These are phyloP conservation scores for Platycercus adscitus DNA, from an alignment of 2,113 vertebrate genomes.

Conservation along the genomic window DNA sequence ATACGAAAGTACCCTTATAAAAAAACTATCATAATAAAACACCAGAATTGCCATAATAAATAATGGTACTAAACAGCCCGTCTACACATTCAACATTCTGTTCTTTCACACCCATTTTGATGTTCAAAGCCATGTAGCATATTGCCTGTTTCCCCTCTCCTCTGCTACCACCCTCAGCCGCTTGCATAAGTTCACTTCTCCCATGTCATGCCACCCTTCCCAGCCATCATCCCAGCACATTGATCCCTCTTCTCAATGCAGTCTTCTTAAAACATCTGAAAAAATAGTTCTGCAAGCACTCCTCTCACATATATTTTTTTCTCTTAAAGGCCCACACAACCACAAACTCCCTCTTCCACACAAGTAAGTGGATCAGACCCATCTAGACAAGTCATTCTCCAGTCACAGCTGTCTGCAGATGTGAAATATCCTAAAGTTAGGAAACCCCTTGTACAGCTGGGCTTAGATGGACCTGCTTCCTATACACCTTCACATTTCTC, in stretches of 20 bases:
- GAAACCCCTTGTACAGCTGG: neutral
- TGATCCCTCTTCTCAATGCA: neutral
- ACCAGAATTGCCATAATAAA: rapidly evolving
- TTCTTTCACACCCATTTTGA: neutral
- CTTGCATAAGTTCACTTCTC: rapidly evolving
- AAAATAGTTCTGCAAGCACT: neutral
- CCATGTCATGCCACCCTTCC: neutral
- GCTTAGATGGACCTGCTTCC: neutral
- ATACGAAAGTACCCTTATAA: neutral
- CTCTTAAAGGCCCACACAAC: neutral
- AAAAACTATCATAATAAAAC: neutral
- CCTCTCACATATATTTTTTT: neutral
- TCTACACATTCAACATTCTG: neutral
- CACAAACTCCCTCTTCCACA: neutral
- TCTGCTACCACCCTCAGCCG: neutral
- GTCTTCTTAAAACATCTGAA: neutral
- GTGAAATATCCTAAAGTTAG: neutral
- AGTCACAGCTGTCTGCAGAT: neutral
- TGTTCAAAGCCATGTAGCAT: neutral
- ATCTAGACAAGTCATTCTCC: neutral
- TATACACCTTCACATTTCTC: neutral
- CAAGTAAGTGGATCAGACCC: neutral
- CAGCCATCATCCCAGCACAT: neutral
- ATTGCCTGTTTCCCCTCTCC: neutral
- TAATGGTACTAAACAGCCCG: neutral